A percentile compares a stretch with the other conserved stretches of the same genome.
These are phyloP conservation scores for Pharmacophagus antenor DNA, from an alignment of 2,888 invertebrate species.

Conservation along the genomic window DNA sequence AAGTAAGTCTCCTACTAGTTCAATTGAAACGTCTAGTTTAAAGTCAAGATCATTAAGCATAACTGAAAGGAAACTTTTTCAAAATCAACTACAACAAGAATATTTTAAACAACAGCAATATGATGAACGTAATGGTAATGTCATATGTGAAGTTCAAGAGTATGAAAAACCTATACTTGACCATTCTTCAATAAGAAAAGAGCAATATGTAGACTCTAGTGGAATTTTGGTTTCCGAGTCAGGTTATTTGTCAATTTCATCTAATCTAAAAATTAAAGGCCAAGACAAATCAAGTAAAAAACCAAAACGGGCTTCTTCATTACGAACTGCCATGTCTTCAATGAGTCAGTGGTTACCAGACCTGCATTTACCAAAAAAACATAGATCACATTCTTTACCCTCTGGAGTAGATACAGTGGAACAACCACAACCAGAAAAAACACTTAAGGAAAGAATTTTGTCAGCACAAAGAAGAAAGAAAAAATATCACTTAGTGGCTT, in stretches of 20 bases:
- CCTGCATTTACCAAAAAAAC: slow-evolving; percentile 87
- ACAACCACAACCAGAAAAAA: slow-evolving; percentile 71
- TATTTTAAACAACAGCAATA: slow-evolving; percentile 79
- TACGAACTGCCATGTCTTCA: slow-evolving; percentile 90
- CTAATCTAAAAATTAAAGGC: slow-evolving; percentile 80
- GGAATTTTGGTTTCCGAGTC: slow-evolving; percentile 87
- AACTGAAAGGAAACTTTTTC: slow-evolving; percentile 77
- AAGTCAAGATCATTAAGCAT: slow-evolving; percentile 82
- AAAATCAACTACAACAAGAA: slow-evolving; percentile 78
- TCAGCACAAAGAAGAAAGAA: slow-evolving; percentile 84
- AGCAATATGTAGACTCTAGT: slow-evolving; percentile 68
- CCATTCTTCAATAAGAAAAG: slow-evolving; percentile 60
- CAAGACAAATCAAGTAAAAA: slow-evolving; percentile 83
- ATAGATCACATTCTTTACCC: slow-evolving; percentile 91
- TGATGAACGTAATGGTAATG: slow-evolving; percentile 74
- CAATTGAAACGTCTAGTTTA: slow-evolving; percentile 78
- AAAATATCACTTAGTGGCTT: slow-evolving; percentile 89
- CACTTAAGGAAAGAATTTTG: slow-evolving; percentile 70
- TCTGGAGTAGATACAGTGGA: slow-evolving; percentile 83
- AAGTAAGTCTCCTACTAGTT: slow-evolving; percentile 82
- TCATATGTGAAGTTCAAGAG: slow-evolving; percentile 60
- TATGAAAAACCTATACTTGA: slow-evolving; percentile 61
- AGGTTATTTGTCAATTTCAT: slow-evolving; percentile 87
- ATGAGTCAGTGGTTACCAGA: slow-evolving; percentile 91
- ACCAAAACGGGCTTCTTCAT: slow-evolving; percentile 85